Percentiles rank a stretch among this genome's conserved stretches.
Conservation (phyloP, 2,113 vertebrate species). For the Corythoichthys intestinalis region DNA sequence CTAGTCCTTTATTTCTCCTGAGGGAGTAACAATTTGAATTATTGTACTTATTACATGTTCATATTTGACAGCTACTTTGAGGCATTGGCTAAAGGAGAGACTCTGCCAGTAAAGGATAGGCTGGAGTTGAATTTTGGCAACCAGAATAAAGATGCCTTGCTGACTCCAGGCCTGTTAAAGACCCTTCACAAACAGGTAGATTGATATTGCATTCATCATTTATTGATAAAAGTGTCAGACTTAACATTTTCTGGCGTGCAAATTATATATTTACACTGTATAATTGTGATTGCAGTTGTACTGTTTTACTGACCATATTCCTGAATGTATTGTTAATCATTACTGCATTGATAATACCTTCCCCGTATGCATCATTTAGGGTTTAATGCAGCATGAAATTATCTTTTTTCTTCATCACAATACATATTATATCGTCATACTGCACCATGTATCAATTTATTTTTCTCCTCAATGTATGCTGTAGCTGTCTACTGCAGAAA, state of each 20-base stretch:
- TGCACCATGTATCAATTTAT: not conserved
- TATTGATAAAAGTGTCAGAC: not conserved
- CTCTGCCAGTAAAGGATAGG: conserved; percentile 83
- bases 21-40: not conserved
- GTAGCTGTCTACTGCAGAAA: conserved; percentile 61
- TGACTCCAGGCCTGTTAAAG: conserved; percentile 85
- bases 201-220: not conserved
- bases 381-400: no score
- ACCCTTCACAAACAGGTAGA: conserved; percentile 86
- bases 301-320: not conserved
- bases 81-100: conserved; percentile 79
- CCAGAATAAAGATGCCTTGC: conserved; percentile 69
- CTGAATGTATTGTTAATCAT: no score
- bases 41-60: not conserved
- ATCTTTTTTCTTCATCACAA: not conserved
- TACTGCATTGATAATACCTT: no score
- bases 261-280: not conserved
- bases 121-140: conserved; percentile 73
- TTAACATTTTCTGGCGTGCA: not conserved
- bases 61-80: conserved; percentile 80
- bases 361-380: no score
- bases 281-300: not conserved
- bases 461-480: not conserved
- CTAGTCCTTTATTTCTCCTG: not conserved
- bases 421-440: not conserved